Evolutionary conservation across 2,888 invertebrate genomes (phyloP).

Genomic region (Ennomos erosarius): DNA sequence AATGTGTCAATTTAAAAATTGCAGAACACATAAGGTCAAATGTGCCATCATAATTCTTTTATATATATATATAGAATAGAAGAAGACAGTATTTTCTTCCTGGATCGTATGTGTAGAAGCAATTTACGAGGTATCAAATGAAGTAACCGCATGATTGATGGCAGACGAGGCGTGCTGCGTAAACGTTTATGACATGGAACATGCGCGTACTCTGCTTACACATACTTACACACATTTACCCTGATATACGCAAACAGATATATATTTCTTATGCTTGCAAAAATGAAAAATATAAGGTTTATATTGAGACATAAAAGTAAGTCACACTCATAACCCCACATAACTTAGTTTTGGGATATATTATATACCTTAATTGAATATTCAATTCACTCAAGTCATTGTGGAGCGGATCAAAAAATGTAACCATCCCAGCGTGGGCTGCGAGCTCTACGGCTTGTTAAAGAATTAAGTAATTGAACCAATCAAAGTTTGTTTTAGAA

Average conservation of each 20-base stretch:
- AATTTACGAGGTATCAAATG: constrained; percentile 29
- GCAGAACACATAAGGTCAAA: neutral
- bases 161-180: constrained; percentile 38
- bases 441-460: constrained; percentile 52
- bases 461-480: constrained; percentile 68
- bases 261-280: neutral
- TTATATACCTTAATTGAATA: constrained; percentile 36
- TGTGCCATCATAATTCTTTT: constrained; percentile 5
- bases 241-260: constrained; percentile 8
- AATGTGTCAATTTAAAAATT: too few species aligned
- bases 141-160: constrained; percentile 64
- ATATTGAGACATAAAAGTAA: constrained; percentile 22
- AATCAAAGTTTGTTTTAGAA: constrained; percentile 62
- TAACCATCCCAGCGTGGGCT: constrained; percentile 49
- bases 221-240: neutral
- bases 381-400: constrained; percentile 37
- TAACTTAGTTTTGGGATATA: constrained; percentile 18
- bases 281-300: constrained; percentile 9
- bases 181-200: constrained; percentile 36
- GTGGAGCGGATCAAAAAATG: constrained; percentile 45
- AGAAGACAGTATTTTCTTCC: constrained; percentile 43
- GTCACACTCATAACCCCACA: constrained; percentile 24
- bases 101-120: constrained; percentile 25
- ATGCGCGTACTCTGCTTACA: constrained; percentile 19
- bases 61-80: constrained; percentile 7